These are phyloP conservation scores for Samia ricini DNA, from an alignment of 1,140 invertebrate genomes.

Conservation along the genomic window DNA sequence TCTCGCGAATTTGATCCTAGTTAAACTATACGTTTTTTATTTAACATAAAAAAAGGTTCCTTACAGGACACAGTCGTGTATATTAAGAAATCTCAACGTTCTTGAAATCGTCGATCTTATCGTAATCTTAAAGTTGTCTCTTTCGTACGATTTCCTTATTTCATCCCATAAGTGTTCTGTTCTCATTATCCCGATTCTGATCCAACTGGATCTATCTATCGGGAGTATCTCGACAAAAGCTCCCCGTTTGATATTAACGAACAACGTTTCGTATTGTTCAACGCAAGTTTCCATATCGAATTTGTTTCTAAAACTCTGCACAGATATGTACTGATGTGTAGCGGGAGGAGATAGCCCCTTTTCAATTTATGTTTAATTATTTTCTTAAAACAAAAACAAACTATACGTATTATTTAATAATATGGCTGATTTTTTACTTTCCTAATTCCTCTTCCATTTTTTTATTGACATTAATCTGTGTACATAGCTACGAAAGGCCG, in stretches of 20 bases:
- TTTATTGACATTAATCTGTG: no score
- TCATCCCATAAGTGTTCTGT: slow-evolving; percentile 13
- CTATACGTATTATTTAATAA: no score
- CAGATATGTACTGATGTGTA: background rate
- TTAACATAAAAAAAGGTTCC: no score
- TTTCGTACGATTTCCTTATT: slow-evolving; percentile 5
- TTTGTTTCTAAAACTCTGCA: slow-evolving; percentile 40
- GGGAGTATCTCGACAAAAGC: slow-evolving; percentile 6
- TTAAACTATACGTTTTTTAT: no score
- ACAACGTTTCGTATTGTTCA: slow-evolving; percentile 18
- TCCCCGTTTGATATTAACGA: slow-evolving; percentile 11
- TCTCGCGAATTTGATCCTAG: no score
- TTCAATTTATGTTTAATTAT: background rate
- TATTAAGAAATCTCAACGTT: background rate
- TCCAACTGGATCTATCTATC: slow-evolving; percentile 9
- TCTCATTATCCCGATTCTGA: slow-evolving; percentile 2
- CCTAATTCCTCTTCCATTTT: no score
- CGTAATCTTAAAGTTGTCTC: background rate
- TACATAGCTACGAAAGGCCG: no score
- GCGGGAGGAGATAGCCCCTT: background rate
- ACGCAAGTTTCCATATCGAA: slow-evolving; percentile 34
- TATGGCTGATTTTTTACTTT: no score
- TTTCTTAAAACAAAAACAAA: no score
- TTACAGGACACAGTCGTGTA: no score
- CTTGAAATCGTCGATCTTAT: background rate